Evolutionary conservation across 2,888 invertebrate species (phyloP), one percentile per base, ranked within the genome.

Genomic region (Saturnia japonica): DNA sequence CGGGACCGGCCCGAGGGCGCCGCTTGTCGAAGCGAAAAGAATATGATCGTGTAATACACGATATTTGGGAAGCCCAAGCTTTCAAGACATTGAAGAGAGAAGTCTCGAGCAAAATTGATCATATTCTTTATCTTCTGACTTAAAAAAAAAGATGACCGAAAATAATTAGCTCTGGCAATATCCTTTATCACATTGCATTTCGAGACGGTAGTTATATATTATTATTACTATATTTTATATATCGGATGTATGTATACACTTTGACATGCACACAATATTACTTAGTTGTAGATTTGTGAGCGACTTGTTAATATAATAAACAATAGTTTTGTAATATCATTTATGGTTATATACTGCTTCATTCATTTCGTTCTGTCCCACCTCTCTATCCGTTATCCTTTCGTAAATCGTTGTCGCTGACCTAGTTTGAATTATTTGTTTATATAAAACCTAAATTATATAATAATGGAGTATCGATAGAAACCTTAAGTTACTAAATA

Each of bases 241-340:
- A 86, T 85, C 81, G 80, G 81, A 82, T 85, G 80, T 85, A 82
- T 86, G 75, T 81, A 64, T 83, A 77, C 57, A 60, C 28, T 85
- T 83, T 86, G 87, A 88, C 85, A 86, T 87, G 82, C 78, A 81
- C 81, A 84, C 86, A 85, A n/a, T n/a, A n/a, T 85, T 83, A 82
- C 83, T 82, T 92, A 92, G 89, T 74, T 84, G 87, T 93, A 91
- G 90, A 88, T 81, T 86, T 91, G 90, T 91, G 89, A 91, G 86
- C 85, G 86, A 91, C 85, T 89, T 91, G 88, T 90, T 90, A 91
- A 28, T 60, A 28, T 60, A 60, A 91, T 91, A 93, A 93, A 91
- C 83, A 78, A 88, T 91, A 91, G 91, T 88, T 91, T 91, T 92
- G 85, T 91, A 90, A 89, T 82, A 85, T 88, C 90, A 87, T 85